Base-by-base conservation (phyloP, 2,888 invertebrate genomes). In the Diaphora mendica region DNA sequence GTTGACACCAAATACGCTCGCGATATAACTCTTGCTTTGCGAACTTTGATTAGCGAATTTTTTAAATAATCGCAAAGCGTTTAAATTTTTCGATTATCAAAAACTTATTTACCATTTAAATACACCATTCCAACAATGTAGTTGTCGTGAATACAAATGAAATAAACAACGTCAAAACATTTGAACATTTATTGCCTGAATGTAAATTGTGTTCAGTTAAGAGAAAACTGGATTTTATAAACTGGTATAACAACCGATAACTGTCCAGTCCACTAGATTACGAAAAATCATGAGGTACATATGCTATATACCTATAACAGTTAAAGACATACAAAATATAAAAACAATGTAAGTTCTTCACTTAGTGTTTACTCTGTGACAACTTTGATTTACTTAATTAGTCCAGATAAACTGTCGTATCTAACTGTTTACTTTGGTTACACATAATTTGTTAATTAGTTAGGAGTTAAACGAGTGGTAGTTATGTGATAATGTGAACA, bases 21-120 rank as follows among this genome's bases (percentile, higher is more conserved):
- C 85, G 82, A 82, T 82, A 77, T 81, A 79, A 78, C 80, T 70
- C 15, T 72, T 86, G 90, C 90, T 89, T 82, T 87, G 90, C 90
- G 90, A 90, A 88, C 84, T 88, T 82, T 80, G 71, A 65, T 67
- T 70, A 73, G 86, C 87, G 87, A 88, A 85, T 79, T 84, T 72
- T 72, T 75, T 9, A 77, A 79, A 64, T 23, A 69, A 42, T 39
- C 51, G 23, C 62, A 70, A 64, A n/a, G 42, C 26, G 11, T 39
- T 17, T 20, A 30, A 51, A 67, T 42, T 48, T 20, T 67, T 44
- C 9, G 8, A 39, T 26, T 30, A 62, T 55, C 55, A n/a, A 39
- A 51, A 55, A 17, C 15, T 55, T 26, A n/a, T 39, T 39, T 13
- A 68, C 44, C 26, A 23, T 35, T 26, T 39, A 26, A 39, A 59